These are phyloP conservation scores for Leptinotarsa tumamoca DNA, from an alignment of 2,888 invertebrate genomes.

Conservation along the genomic window DNA sequence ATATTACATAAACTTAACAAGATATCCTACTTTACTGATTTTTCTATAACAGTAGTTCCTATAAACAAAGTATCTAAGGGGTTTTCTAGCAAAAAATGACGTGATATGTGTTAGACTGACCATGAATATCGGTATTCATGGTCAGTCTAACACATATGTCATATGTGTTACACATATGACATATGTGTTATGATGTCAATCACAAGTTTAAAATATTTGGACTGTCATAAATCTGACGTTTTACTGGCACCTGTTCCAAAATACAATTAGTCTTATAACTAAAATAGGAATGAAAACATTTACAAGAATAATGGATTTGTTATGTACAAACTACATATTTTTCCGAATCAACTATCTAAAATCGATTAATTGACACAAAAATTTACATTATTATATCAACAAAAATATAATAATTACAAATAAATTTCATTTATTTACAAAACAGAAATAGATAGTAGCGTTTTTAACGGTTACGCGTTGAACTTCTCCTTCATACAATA, in stretches of 20 bases:
- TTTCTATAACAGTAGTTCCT: conserved; percentile 41
- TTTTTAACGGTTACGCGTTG: not conserved
- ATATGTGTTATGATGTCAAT: not conserved
- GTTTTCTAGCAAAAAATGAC: conserved; percentile 31
- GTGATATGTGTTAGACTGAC: not conserved
- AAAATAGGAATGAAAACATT: conserved; percentile 46
- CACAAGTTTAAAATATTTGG: not conserved
- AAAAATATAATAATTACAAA: conserved; percentile 30
- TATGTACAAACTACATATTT: conserved; percentile 37
- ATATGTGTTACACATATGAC: too few relatives aligned
- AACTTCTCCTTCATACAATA: conserved; percentile 3
- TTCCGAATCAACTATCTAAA: conserved; percentile 8
- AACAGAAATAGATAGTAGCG: not conserved
- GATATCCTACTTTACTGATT: conserved; percentile 39
- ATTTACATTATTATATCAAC: conserved; percentile 25
- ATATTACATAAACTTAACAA: conserved; percentile 49
- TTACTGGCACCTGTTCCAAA: conserved; percentile 58
- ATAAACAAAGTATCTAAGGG: conserved; percentile 44
- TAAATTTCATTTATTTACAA: conserved; percentile 32
- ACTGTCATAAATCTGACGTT: conserved; percentile 51
- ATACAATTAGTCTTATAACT: conserved; percentile 43
- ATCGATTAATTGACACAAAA: not conserved
- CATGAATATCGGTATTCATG: not conserved
- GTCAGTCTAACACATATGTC: too few relatives aligned
- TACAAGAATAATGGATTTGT: conserved; percentile 36